Conservation (phyloP, 2,797 vertebrate species). For the Parambassis ranga region DNA sequence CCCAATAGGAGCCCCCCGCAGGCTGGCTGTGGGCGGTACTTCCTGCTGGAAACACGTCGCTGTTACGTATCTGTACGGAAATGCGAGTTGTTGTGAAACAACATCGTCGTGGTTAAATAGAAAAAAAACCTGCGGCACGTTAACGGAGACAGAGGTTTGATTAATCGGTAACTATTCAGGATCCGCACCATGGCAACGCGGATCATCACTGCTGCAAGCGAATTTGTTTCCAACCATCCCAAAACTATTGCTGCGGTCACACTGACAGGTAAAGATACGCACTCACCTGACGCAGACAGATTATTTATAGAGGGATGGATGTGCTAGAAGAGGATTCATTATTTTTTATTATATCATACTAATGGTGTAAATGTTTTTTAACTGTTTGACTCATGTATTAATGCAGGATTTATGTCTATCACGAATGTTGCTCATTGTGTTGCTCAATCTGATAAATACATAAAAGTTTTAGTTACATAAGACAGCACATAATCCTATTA, state of each 20-base stretch:
- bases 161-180: background rate
- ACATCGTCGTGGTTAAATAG: background rate
- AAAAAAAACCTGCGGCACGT: background rate
- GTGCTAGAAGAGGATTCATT: too few relatives aligned
- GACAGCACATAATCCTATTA: too few relatives aligned
- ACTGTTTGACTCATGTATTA: too few relatives aligned
- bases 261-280: slow-evolving; percentile 43
- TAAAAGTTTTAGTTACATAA: too few relatives aligned
- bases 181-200: slow-evolving; percentile 9
- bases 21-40: slow-evolving; percentile 32
- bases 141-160: background rate
- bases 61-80: background rate
- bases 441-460: too few relatives aligned
- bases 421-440: too few relatives aligned
- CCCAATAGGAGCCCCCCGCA: slow-evolving; percentile 23
- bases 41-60: background rate
- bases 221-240: slow-evolving; percentile 38
- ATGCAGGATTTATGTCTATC: too few relatives aligned
- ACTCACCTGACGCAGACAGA: background rate
- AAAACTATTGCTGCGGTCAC: slow-evolving; percentile 43
- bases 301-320: background rate
- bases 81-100: background rate
- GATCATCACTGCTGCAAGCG: slow-evolving; percentile 7
- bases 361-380: too few relatives aligned
- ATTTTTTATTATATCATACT: too few relatives aligned